Base-by-base conservation (phyloP, 1,140 invertebrate species). In the Drosophila willistoni region DNA sequence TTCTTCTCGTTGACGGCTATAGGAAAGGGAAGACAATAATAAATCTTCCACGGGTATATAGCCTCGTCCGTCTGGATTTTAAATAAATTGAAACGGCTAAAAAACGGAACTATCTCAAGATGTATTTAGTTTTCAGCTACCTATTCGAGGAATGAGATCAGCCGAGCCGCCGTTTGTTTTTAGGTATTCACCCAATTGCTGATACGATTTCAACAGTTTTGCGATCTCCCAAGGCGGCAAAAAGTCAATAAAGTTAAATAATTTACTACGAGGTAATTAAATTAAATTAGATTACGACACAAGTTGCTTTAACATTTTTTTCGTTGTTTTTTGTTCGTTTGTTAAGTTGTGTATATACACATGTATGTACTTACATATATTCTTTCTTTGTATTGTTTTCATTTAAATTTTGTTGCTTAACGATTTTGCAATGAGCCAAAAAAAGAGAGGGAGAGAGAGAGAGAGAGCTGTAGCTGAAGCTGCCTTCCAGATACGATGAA, bases 271-370 rank as follows among this genome's bases (percentile, higher is more conserved):
- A 64, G 65, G 81, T 83, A 84, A 82, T 86, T 81, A 86, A 85
- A 82, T 85, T 57, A 86, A 85, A 82, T 85, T 57, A 86, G 86
- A 82, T 82, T 79, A 69, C 70, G 75, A 86, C 81, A 60, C 70
- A 81, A 85, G 82, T 81, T 65, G 83, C 72, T 74, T 72, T 6
- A 86, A 81, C 71, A 72, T 78, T 85, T 78, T 77, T 12, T 10
- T 22, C 2, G 17, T 22, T 47, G 1, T 25, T 25, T 25, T 25
- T 25, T 25, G 3, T 56, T 55, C 33, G 7, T 36, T 12, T 34
- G 14, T 59, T 34, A 36, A 47, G 33, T 60, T 19, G 13, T 42
- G 29, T 29, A 36, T 44, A 14, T 59, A 36, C 3, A n/a, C n/a
- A n/a, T n/a, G 36, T 42, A 69, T 60, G 19, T 36, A 29, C 3